Conservation (phyloP, 1,140 invertebrate species). For the Potamilus streckersoni region DNA sequence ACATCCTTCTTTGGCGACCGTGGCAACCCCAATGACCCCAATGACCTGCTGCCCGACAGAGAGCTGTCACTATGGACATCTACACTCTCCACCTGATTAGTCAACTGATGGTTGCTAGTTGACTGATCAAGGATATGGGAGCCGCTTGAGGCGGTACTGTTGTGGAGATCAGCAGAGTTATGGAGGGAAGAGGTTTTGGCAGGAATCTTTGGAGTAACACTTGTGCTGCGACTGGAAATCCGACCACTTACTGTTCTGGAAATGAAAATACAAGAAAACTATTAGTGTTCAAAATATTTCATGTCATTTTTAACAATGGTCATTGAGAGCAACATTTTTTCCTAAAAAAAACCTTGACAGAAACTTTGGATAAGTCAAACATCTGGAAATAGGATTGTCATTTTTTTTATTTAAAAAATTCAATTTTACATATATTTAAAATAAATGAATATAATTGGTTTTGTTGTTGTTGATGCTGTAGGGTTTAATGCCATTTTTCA, state of each 20-base stretch:
- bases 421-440: too few species aligned
- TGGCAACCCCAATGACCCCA: slow-evolving; percentile 47
- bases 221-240: slow-evolving; percentile 61
- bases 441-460: too few species aligned
- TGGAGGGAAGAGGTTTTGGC: slow-evolving; percentile 49
- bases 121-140: slow-evolving; percentile 58
- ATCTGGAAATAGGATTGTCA: too few species aligned
- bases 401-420: too few species aligned
- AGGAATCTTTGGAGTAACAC: slow-evolving; percentile 62
- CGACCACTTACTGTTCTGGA: slow-evolving; percentile 64
- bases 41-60: slow-evolving; percentile 58
- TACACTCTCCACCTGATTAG: slow-evolving; percentile 47
- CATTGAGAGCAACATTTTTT: too few species aligned
- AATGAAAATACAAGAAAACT: slow-evolving; percentile 12
- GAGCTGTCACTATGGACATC: slow-evolving; percentile 63
- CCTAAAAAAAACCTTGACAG: too few species aligned
- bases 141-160: slow-evolving; percentile 63
- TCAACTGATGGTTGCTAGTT: slow-evolving; percentile 22
- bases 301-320: too few species aligned
- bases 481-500: too few species aligned
- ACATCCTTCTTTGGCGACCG: slow-evolving; percentile 28
- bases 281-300: too few species aligned
- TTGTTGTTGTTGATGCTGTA: too few species aligned
- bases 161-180: slow-evolving; percentile 59
- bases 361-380: too few species aligned